Base-by-base conservation (phyloP, 2,797 vertebrate species). In the Pygocentrus nattereri region DNA sequence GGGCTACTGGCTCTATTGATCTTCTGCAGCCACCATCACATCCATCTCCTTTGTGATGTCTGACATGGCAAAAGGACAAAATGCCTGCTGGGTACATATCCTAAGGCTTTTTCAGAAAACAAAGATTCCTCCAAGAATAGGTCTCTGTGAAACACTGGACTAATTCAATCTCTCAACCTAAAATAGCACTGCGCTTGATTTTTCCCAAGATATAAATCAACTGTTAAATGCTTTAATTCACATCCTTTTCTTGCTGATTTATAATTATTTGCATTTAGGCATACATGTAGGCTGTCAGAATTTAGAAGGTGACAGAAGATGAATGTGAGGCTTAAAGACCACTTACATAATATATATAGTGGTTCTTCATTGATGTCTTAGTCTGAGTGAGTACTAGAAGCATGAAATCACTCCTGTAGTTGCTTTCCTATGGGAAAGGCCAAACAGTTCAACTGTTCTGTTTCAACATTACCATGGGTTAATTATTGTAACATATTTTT, bases 1-100 rank as follows among this genome's bases (percentile, higher is more conserved):
- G 74, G 78, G 81, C 82, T 83, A 87, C 74, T 85, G 27, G 64
- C 64, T 56, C 52, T 80, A 67, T 82, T 88, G 81, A 90, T 78
- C 79, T 87, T 81, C 70, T 16, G 18, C 81, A 74, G 80, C 78
- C 84, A 80, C 80, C 69, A 79, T 89, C 81, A 90, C 80, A 86
- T 89, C 82, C 86, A 50, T 80, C 81, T 85, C 52, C 62, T 80
- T 52, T 82, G 50, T 85, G 59, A 84, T 72, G 77, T 75, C 47
- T 64, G 27, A 64, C 49, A 77, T 31, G 44, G 44, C 49, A 68
- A 77, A 69, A 83, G 31, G 61, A 58, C 56, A 70, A 80, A 82
- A 69, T 77, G 19, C 64, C 49, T 78, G n/a, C 54, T 75, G n/a
- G 54, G 54, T 62, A 79, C 41, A 64, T 61, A 49, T 44, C 78